phyloP scores from a whole-genome alignment of 2,113 vertebrate species.

The Thinocorus orbignyianus region DNA sequence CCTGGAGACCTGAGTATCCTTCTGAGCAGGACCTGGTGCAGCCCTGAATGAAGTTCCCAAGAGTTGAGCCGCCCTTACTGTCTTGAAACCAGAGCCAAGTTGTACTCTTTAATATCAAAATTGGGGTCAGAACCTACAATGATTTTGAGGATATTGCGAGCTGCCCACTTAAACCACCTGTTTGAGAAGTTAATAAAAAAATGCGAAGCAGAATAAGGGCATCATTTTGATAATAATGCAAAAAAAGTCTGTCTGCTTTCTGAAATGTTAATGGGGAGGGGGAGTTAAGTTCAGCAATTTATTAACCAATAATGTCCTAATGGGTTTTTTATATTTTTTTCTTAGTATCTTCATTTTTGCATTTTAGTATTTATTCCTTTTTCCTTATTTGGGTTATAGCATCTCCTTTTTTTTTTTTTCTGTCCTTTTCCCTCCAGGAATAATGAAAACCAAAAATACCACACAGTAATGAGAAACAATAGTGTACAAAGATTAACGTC shows the following conservation, averaged over 20 bases:
- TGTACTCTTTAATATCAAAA: not conserved
- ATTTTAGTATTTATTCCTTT: constrained; percentile 14
- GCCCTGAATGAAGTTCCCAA: not conserved
- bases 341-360: not conserved
- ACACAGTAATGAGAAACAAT: constrained; percentile 53
- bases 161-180: constrained; percentile 33
- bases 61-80: not conserved
- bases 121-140: not conserved
- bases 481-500: constrained; percentile 52
- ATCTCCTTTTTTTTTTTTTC: constrained; percentile 48
- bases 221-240: not conserved
- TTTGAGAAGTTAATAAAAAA: not conserved
- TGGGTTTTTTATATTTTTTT: not conserved
- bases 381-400: constrained; percentile 50
- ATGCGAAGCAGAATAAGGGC: not conserved
- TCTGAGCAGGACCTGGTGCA: not conserved
- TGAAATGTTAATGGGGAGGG: not conserved
- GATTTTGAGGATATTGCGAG: not conserved
- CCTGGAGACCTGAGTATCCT: not conserved
- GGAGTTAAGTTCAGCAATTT: not conserved
- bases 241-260: not conserved
- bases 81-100: rapidly evolving
- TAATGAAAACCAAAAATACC: constrained; percentile 70
- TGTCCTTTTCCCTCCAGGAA: constrained; percentile 29
- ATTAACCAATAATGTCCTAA: not conserved